A percentile compares a stretch with the other conserved stretches of the same genome.
phyloP scores from a whole-genome alignment of 1,140 invertebrate species.

The Ectropis grisescens region DNA sequence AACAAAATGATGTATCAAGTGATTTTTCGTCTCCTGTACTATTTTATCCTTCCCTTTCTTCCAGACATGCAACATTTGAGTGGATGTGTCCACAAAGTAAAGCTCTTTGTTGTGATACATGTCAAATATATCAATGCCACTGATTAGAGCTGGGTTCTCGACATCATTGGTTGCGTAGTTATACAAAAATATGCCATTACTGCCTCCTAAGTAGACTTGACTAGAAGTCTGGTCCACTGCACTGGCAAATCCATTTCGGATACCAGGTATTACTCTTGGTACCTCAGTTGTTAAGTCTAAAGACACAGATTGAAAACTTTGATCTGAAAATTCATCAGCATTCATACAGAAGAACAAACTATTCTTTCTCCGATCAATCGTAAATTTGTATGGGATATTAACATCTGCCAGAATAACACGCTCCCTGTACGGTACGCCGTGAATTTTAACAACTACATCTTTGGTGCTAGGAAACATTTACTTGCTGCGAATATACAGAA shows the following conservation, averaged over 20 bases:
- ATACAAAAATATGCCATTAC: slow-evolving; percentile 30
- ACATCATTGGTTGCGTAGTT: slow-evolving; percentile 20
- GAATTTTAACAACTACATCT: slow-evolving; percentile 1
- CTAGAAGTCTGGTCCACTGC: slow-evolving; percentile 23
- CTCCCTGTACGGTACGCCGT: slow-evolving; percentile 11
- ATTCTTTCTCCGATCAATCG: slow-evolving; percentile 23
- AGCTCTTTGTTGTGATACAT: slow-evolving; percentile 25
- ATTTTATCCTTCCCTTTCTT: slow-evolving; percentile 12
- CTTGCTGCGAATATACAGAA: not conserved
- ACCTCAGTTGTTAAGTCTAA: slow-evolving; percentile 18
- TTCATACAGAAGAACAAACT: slow-evolving; percentile 35
- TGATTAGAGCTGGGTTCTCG: slow-evolving; percentile 15
- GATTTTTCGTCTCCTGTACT: slow-evolving; percentile 16
- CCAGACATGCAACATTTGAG: slow-evolving; percentile 17
- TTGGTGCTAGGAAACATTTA: slow-evolving; percentile 1
- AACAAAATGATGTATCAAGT: slow-evolving; percentile 27
- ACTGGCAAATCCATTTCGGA: slow-evolving; percentile 34
- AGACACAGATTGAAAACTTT: slow-evolving; percentile 32
- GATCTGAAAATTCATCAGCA: slow-evolving; percentile 32
- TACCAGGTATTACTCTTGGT: slow-evolving; percentile 18
- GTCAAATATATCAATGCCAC: slow-evolving; percentile 27
- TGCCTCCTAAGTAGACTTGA: slow-evolving; percentile 27
- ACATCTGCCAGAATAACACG: slow-evolving; percentile 26
- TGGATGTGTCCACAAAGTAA: slow-evolving; percentile 32
- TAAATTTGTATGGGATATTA: slow-evolving; percentile 33